phyloP scores from a whole-genome alignment of 2,797 vertebrate species.

The Gymnoscopelus microlampas region DNA sequence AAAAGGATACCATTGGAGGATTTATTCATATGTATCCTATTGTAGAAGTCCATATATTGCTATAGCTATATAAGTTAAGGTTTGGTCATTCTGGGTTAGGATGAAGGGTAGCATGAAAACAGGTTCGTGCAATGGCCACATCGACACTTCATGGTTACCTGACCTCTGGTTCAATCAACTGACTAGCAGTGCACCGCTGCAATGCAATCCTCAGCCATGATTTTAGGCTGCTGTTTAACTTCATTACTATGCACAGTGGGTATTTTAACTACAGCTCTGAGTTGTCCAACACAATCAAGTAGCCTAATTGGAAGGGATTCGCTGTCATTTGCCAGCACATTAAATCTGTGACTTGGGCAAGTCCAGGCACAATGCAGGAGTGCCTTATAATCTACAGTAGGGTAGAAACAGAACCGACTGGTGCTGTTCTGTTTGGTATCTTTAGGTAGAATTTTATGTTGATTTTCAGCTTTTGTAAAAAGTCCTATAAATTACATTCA shows the following conservation, averaged over 20 bases:
- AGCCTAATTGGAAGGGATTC: constrained; percentile 1
- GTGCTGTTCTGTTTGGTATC: too few species aligned
- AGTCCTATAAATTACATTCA: too few species aligned
- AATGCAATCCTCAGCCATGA: neutral
- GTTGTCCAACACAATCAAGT: neutral
- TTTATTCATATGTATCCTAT: too few species aligned
- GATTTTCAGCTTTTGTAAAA: too few species aligned
- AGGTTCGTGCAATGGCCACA: constrained; percentile 4
- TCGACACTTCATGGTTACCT: neutral
- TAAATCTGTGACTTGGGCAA: constrained; percentile 8
- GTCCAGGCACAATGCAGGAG: constrained; percentile 17
- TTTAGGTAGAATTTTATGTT: too few species aligned
- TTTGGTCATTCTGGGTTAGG: neutral
- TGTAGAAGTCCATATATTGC: too few species aligned
- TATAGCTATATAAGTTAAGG: too few species aligned
- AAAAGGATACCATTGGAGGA: too few species aligned
- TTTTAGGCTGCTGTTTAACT: neutral
- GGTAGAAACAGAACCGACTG: constrained; percentile 38
- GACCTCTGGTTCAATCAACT: constrained; percentile 8
- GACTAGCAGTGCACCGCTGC: neutral
- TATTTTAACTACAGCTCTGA: neutral
- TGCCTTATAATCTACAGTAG: neutral
- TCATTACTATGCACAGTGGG: neutral
- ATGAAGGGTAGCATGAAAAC: neutral
- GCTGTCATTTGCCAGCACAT: neutral